Evolutionary conservation across 2,797 vertebrate genomes (phyloP), one percentile per base, ranked within the genome.

Genomic region (Rhinatrema bivittatum): DNA sequence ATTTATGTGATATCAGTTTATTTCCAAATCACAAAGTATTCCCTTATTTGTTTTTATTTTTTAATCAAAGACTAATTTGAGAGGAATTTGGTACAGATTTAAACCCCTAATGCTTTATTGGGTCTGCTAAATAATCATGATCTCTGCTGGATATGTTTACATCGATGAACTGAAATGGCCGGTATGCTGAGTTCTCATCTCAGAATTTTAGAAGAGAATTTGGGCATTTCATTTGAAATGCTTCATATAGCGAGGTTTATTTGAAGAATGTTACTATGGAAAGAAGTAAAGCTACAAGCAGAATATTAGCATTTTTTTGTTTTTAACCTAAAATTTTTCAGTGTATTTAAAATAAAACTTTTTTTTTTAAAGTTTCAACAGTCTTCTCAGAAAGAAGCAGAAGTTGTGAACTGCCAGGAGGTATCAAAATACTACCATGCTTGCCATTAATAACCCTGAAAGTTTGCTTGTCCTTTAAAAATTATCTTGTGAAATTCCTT

Each of bases 391-490:
- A 77, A 75, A 67, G 71, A 63, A 56, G 51, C 64, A 59, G 68
- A 68, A 71, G 60, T 65, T 75, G 50, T 57, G 51, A 80, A 68
- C 67, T 73, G 68, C 66, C 71, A 65, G 72, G 74, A 74, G 48
- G 27, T 78, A 79, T 71, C 72, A 62, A 71, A 54, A 72, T 52
- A 76, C 74, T 69, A 61, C 72, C 74, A 60, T 66, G 79, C 81
- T 78, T 76, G 66, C 74, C 74, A 72, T 78, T 82, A 73, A 70
- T 65, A 67, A 52, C 72, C 76, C 74, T 77, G 79, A 78, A 75
- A 81, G 83, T 88, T 91, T 87, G 84, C 84, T 85, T 84, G 81
- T 84, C 79, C 79, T 85, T 87, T 81, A 81, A 84, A 76, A 83
- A 81, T 86, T 86, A 84, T 76, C 78, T 77, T 68, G 82, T 85